Percentiles rank a stretch among this genome's conserved stretches.
Evolutionary conservation across 2,888 invertebrate genomes (phyloP).

Genomic region (Patella ulyssiponensis): DNA sequence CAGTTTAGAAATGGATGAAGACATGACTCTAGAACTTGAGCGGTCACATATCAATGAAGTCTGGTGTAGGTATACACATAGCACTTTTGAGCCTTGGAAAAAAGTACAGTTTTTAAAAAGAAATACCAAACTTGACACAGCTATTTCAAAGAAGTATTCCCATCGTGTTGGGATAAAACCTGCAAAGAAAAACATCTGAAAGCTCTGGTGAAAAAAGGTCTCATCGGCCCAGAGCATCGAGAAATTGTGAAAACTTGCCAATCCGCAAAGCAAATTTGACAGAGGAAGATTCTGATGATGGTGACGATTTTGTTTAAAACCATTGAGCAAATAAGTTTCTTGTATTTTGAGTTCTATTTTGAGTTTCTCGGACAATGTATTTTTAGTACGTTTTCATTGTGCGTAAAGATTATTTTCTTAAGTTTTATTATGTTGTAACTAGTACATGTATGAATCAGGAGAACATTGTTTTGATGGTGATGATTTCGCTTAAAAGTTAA

Average conservation of each 20-base stretch:
- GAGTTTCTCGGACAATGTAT: too few relatives aligned
- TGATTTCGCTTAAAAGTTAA: too few relatives aligned
- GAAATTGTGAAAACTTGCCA: constrained; percentile 18
- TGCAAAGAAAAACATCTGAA: constrained; percentile 17
- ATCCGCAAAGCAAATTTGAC: too few relatives aligned
- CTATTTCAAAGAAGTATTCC: constrained; percentile 17
- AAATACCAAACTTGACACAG: constrained; percentile 12
- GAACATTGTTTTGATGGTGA: too few relatives aligned
- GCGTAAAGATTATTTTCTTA: too few relatives aligned
- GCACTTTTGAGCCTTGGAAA: constrained; percentile 20
- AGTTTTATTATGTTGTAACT: too few relatives aligned
- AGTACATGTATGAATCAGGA: too few relatives aligned
- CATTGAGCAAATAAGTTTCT: too few relatives aligned
- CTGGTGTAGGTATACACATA: constrained; percentile 23
- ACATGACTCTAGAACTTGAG: constrained; percentile 8
- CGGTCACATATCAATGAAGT: constrained; percentile 18
- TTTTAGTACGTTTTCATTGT: too few relatives aligned
- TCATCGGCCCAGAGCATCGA: constrained; percentile 11
- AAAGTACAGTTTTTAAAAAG: constrained; percentile 1
- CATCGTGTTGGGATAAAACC: constrained; percentile 16
- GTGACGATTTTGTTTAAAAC: too few relatives aligned
- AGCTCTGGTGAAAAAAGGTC: constrained; percentile 22
- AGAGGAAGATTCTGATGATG: too few relatives aligned
- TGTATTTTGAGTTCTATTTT: too few relatives aligned
- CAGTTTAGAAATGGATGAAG: constrained; percentile 23